Base-by-base conservation (phyloP, 1,140 invertebrate species). In the Drusus annulatus region DNA sequence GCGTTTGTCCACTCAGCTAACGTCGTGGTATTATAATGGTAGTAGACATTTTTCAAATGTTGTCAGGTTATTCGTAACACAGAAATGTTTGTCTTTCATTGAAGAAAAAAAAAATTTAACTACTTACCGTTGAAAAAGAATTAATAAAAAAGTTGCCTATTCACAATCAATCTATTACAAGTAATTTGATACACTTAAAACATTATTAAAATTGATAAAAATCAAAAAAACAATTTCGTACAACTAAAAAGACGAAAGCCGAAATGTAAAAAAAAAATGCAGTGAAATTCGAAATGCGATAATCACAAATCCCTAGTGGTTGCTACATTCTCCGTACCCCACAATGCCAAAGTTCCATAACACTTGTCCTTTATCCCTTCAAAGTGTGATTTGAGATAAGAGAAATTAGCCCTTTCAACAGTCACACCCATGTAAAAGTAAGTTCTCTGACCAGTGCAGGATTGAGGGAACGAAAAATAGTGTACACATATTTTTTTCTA, bases 201-300 rank as follows among this genome's bases (percentile, higher is more conserved):
- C 23, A 65, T 36, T n/a, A 65, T 65, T 28, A 15, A 13, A 25
- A 28, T 25, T 15, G 23, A 65, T 36, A 28, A 65, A 4, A 28
- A 36, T 65, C 62, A 28, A 31, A 36, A 7, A 65, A 65, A 25
- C 4, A 15, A 3, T 21, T 60, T 23, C 23, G 21, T 23, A 21
- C 10, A 2, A 60, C 23, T 10, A 60, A 60, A 13, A 60, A 23
- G 7, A 60, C 10, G n/a, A n/a, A 19, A 60, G 19, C 23, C 19
- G 17, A 23, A 60, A 60, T 23, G 36, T 36, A 6, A 60, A 60
- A 23, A 58, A 71, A 19, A 71, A 50, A 17, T 8, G 31, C 51
- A 10, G 69, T 74, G 52, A 74, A 74, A 56, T 56, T n/a, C 23
- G 23, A 56, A 74, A 74, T 56, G 69, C 69, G 69, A 74, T 74